Conservation (phyloP, 2,113 vertebrate genomes). For the Cyphomyrus plagiostoma region DNA sequence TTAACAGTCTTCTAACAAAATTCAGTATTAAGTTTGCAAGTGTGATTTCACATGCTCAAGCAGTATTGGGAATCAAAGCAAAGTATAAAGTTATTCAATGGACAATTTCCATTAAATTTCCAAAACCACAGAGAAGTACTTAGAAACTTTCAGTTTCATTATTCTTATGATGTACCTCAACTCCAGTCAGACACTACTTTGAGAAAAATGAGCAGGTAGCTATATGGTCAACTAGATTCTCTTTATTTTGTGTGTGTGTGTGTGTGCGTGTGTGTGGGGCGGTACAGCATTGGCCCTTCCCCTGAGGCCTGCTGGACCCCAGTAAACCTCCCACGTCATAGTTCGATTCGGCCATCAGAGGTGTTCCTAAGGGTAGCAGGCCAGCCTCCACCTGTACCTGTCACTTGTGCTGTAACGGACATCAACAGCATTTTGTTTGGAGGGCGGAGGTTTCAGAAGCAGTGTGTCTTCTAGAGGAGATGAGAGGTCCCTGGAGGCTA, state of each 20-base stretch:
- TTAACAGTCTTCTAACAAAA: neutral
- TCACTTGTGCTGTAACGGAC: neutral
- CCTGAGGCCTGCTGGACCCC: neutral
- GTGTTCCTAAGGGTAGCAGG: neutral
- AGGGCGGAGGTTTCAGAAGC: neutral
- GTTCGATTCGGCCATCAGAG: neutral
- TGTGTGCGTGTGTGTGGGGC: slow-evolving; percentile 3
- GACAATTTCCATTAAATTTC: neutral
- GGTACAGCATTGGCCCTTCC: neutral
- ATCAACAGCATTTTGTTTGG: neutral
- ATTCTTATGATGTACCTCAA: neutral
- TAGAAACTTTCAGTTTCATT: neutral
- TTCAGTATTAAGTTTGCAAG: neutral
- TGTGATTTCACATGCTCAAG: neutral
- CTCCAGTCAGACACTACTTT: neutral
- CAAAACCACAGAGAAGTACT: neutral
- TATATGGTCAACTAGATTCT: neutral
- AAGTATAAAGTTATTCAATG: neutral
- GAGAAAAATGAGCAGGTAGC: neutral
- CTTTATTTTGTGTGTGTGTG: neutral
- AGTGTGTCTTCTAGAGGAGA: neutral
- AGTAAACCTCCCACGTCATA: neutral
- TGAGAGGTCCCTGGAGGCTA: neutral
- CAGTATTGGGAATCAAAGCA: neutral
- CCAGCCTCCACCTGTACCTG: neutral